Base-by-base conservation (phyloP, 2,797 vertebrate genomes). In the Chlorospingus flavigularis region DNA sequence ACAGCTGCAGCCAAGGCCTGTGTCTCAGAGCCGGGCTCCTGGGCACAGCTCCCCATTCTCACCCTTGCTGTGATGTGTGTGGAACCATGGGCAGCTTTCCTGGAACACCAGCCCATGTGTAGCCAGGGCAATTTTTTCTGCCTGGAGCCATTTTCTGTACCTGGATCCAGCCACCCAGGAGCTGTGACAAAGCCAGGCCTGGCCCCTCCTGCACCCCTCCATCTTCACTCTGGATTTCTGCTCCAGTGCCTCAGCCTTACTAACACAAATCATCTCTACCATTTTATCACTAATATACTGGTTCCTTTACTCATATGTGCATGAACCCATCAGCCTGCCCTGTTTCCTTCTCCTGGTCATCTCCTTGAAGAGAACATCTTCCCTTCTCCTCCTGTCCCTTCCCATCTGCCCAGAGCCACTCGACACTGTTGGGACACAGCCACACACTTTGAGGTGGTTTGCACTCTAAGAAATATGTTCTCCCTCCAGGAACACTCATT, bases 61-160 rank as follows among this genome's bases (percentile, higher is more conserved):
- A 0, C 31, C 35, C 9, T 2, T 5, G 12, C 37, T 23, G 2
- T 0, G 0, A 1, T 0, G 1, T 3, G 11, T 4, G 10, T 31
- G 37, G 54, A 50, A 25, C 43, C 2, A 0, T 6, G 21, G 65
- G 53, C 25, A 28, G 23, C n/a, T 75, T 65, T 86, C 73, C 58
- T 47, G 50, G 76, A 30, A 43, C 5, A 3, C 12, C n/a, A 57
- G n/a, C 26, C 57, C 68, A 5, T 3, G 12, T 31, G 50, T 20
- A 53, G 18, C 53, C 62, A 61, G 24, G 40, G 28, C 10, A 57
- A 12, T 31, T 68, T 51, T 86, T 75, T 30, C 50, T 81, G 3
- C 17, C 35, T 40, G 9, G 28, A 72, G 13, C 8, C 9, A 17
- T 58, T 86, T 78, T 12, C 42, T 57, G 42, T 47, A 14, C 35